Evolutionary conservation across 2,113 vertebrate genomes (phyloP).

Genomic region (Callithrix jacchus): DNA sequence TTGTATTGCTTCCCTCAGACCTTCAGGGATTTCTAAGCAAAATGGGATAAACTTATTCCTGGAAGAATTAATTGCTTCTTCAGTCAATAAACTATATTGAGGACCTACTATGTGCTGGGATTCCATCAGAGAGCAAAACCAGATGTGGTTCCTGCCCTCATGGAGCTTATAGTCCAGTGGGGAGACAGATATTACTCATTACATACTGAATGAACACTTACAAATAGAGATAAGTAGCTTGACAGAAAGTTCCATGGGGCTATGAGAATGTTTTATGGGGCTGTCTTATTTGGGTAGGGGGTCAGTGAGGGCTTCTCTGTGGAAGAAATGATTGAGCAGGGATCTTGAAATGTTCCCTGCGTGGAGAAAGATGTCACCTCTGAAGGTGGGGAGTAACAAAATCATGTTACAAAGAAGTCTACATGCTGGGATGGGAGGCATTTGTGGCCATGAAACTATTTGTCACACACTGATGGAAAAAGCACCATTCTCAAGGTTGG

Average conservation of each 20-base stretch:
- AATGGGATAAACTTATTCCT: background rate
- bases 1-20: background rate
- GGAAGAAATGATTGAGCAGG: background rate
- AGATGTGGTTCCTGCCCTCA: background rate
- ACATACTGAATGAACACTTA: background rate
- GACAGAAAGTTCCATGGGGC: background rate
- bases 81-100: fast-evolving
- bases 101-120: background rate
- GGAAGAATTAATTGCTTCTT: background rate
- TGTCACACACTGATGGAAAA: background rate
- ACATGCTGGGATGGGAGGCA: fast-evolving
- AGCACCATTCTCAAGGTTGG: background rate
- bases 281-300: background rate
- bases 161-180: background rate
- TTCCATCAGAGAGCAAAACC: background rate
- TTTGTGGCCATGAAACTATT: background rate
- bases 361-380: background rate
- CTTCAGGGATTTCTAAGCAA: background rate
- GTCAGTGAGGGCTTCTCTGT: background rate
- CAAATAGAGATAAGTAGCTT: background rate
- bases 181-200: background rate
- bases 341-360: background rate
- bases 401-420: background rate
- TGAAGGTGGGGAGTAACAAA: background rate
- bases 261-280: background rate